phyloP scores from a whole-genome alignment of 1,140 invertebrate genomes.

The Brachionus plicatilis region DNA sequence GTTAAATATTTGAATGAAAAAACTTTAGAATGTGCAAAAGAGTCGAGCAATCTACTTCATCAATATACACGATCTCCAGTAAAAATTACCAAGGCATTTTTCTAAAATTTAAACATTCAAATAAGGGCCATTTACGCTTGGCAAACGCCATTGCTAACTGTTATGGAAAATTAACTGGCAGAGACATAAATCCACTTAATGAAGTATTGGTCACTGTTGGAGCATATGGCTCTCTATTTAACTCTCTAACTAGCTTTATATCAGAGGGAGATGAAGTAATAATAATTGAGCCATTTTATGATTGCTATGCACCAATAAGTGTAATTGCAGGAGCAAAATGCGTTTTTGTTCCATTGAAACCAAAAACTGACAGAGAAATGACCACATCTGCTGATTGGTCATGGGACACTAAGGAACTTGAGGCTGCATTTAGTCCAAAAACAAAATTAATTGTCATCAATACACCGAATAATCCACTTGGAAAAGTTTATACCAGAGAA shows the following conservation, averaged over 20 bases:
- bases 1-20: slow-evolving; percentile 76
- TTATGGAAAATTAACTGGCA: slow-evolving; percentile 71
- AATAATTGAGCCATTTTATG: slow-evolving; percentile 96
- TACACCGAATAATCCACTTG: slow-evolving; percentile 89
- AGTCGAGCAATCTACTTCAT: slow-evolving; percentile 71
- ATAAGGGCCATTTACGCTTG: slow-evolving; percentile 80
- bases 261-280: slow-evolving; percentile 79
- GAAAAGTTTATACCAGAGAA: slow-evolving; percentile 66
- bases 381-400: slow-evolving; percentile 76
- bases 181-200: slow-evolving; percentile 69
- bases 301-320: slow-evolving; percentile 94
- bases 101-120: not conserved
- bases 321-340: slow-evolving; percentile 75
- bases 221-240: slow-evolving; percentile 75
- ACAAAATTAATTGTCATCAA: slow-evolving; percentile 94
- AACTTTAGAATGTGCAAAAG: slow-evolving; percentile 64
- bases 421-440: slow-evolving; percentile 73
- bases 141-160: slow-evolving; percentile 76
- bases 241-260: slow-evolving; percentile 74
- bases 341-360: slow-evolving; percentile 77
- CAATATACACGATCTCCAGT: slow-evolving; percentile 71
- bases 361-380: slow-evolving; percentile 59
- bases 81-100: slow-evolving; percentile 42
- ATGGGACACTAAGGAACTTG: slow-evolving; percentile 75
- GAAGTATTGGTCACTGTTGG: slow-evolving; percentile 83